Percentiles rank a stretch among this genome's conserved stretches.
These are phyloP conservation scores for Cottus gobio DNA, from an alignment of 2,113 vertebrate species.

Conservation along the genomic window DNA sequence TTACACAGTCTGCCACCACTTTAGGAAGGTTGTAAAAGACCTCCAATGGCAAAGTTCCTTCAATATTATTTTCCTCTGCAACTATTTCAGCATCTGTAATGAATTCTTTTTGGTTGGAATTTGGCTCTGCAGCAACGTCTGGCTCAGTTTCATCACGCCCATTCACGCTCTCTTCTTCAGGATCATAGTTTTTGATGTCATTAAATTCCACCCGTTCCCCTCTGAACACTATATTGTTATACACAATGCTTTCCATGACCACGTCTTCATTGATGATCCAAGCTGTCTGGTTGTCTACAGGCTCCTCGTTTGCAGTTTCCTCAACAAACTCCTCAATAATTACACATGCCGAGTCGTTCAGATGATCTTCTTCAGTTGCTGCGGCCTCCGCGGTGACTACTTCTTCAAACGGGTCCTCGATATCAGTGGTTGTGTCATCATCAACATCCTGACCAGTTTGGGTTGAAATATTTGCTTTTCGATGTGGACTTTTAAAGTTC, in stretches of 20 bases:
- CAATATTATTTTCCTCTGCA: background rate
- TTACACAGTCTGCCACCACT: constrained; percentile 12
- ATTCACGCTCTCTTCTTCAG: background rate
- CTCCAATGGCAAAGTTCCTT: background rate
- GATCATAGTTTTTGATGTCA: background rate
- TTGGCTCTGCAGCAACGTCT: background rate
- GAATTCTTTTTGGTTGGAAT: background rate
- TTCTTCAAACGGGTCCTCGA: background rate
- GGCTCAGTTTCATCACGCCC: background rate
- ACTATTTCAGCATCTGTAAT: background rate
- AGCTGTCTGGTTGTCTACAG: background rate
- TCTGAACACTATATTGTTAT: constrained; percentile 3
- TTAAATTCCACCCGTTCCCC: constrained; percentile 1
- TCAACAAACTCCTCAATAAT: constrained; percentile 22
- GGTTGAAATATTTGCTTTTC: constrained; percentile 31
- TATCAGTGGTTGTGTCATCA: background rate
- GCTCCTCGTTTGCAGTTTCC: background rate
- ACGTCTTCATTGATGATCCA: background rate
- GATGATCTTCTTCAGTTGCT: background rate
- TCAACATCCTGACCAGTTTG: constrained; percentile 24
- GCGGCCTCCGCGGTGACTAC: background rate
- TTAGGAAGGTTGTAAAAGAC: background rate
- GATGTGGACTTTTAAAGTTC: background rate
- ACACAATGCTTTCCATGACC: background rate
- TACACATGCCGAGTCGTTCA: background rate